Conservation (phyloP, 2,113 vertebrate species). For the Andinoacara biseriatus region DNA sequence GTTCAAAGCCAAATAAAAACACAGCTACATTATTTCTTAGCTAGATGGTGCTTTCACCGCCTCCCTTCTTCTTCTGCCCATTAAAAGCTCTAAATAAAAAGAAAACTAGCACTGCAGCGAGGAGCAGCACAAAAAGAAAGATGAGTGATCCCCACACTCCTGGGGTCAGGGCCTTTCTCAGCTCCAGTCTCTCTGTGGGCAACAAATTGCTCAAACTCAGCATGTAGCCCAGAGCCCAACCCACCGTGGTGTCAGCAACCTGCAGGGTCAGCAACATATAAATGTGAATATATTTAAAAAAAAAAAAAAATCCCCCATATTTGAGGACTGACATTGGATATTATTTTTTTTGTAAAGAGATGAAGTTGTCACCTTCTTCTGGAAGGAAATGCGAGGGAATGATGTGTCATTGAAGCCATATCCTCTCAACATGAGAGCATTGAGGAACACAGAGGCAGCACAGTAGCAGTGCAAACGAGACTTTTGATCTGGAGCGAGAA, state of each 20-base stretch:
- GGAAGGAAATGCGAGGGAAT: conserved; percentile 82
- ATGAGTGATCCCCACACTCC: conserved; percentile 79
- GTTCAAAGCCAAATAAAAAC: background rate
- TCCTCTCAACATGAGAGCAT: conserved; percentile 81
- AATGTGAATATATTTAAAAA: background rate
- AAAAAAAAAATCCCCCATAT: no score
- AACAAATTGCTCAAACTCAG: conserved; percentile 88
- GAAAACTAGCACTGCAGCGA: conserved; percentile 50
- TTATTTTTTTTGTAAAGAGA: background rate
- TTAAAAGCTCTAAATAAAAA: conserved; percentile 19
- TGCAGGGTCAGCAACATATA: conserved; percentile 60
- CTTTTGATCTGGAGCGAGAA: conserved; percentile 36
- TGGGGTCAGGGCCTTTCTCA: conserved; percentile 68
- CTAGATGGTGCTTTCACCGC: conserved; percentile 57
- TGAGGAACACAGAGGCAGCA: conserved; percentile 74
- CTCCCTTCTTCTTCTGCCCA: conserved; percentile 52
- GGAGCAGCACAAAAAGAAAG: conserved; percentile 71
- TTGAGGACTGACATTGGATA: background rate
- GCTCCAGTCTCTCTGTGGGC: conserved; percentile 65
- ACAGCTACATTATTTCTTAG: background rate
- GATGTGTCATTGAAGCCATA: conserved; percentile 80
- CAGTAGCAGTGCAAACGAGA: conserved; percentile 81
- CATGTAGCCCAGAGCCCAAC: conserved; percentile 96
- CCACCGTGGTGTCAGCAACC: conserved; percentile 80
- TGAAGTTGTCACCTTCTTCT: conserved; percentile 78